Base-by-base conservation (phyloP, 2,888 invertebrate species). In the Pachliopta kotzebuea region DNA sequence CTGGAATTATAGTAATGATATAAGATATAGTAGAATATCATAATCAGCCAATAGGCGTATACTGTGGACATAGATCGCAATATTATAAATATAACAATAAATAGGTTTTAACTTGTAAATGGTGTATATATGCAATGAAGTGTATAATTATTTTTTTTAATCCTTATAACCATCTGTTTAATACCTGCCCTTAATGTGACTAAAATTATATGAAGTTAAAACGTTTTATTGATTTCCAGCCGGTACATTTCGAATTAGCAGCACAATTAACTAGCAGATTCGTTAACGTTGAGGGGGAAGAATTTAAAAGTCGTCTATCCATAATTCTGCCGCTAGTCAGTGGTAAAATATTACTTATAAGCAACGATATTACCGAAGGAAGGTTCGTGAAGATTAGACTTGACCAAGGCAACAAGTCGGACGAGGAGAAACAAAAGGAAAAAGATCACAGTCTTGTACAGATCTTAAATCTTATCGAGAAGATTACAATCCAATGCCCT, bases 241-340 rank as follows among this genome's bases (percentile, higher is more conserved):
- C 94, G 0, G 89, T 93, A 7, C 95, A 96, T 71, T 93, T 95
- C 24, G 95, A 95, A 74, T 85, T 98, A 72, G 96, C 95, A 0
- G 95, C 96, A 0, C 96, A 97, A 78, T 82, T 98, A 0, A 94
- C 95, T 74, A 96, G 96, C 0, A 88, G 97, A 66, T 96, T 98
- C 79, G 95, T 97, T 0, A 93, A 93, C 67, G 94, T 95, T 0
- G 98, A 98, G 84, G 92, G 94, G 65, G 90, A 93, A 0, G 83
- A 92, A 2, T 98, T 98, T 80, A 93, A 94, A 71, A 85, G 87
- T 0, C 93, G 96, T 18, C 84, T 98, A 0, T 78, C 85, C 7
- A 78, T 84, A 0, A 74, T 97, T 11, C 86, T 97, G 0, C 93
- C 96, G 0, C 75, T 95, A 20, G 77, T 94, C 8, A 80, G 91